phyloP scores from a whole-genome alignment of 1,140 invertebrate genomes.

The Drosophila persimilis region DNA sequence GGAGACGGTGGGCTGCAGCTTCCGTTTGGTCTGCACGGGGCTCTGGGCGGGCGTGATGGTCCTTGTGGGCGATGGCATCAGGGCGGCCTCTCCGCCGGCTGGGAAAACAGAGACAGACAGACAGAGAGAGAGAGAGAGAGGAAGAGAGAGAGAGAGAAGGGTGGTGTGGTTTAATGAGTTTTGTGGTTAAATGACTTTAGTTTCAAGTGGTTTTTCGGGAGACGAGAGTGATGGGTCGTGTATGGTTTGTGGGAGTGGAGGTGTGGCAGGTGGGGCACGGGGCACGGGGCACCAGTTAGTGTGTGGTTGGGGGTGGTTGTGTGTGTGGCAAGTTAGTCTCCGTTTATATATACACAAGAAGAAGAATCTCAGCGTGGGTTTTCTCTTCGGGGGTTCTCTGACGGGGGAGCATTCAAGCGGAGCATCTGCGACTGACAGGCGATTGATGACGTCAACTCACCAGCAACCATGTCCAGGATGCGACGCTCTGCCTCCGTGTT shows the following conservation, averaged over 20 bases:
- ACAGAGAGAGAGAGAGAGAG: constrained; percentile 47
- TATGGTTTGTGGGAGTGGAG: constrained; percentile 9
- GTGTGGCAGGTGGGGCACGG: constrained; percentile 25
- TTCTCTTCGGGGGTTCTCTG: constrained; percentile 11
- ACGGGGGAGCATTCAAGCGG: constrained; percentile 36
- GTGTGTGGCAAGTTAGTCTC: constrained; percentile 60
- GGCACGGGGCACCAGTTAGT: constrained; percentile 34
- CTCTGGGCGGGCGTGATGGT: constrained; percentile 84
- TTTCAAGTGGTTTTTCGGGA: constrained; percentile 59
- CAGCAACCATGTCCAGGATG: constrained; percentile 87
- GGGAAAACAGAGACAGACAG: constrained; percentile 25
- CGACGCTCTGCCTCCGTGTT: constrained; percentile 86
- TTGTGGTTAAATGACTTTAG: constrained; percentile 74
- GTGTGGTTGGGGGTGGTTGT: constrained; percentile 34
- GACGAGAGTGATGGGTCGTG: constrained; percentile 36
- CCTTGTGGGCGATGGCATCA: constrained; percentile 85
- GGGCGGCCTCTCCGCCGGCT: constrained; percentile 83
- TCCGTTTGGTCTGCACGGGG: constrained; percentile 85
- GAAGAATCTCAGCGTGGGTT: constrained; percentile 22
- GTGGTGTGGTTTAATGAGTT: constrained; percentile 75
- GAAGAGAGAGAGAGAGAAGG: constrained; percentile 55
- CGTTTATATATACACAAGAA: constrained; percentile 53
- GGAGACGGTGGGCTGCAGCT: constrained; percentile 88
- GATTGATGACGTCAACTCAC: constrained; percentile 77
- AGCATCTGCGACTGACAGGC: constrained; percentile 3